phyloP scores from a whole-genome alignment of 2,113 vertebrate species.

The Periophthalmodon schlosseri region DNA sequence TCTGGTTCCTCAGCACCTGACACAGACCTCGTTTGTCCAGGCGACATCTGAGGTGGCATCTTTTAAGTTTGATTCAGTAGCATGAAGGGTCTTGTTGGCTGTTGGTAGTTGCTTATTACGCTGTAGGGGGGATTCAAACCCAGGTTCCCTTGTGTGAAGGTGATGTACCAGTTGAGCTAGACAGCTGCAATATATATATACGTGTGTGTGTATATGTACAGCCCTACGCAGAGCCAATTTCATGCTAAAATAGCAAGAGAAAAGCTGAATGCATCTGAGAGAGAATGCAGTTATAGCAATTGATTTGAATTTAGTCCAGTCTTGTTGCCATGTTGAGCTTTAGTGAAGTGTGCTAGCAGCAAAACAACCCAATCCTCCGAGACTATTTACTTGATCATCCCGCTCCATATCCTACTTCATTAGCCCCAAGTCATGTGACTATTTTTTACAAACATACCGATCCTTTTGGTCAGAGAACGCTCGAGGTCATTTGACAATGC shows the following conservation, averaged over 20 bases:
- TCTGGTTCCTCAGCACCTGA: too few relatives aligned
- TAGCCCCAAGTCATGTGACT: conserved; percentile 17
- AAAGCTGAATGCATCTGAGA: conserved; percentile 8
- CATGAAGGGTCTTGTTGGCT: too few relatives aligned
- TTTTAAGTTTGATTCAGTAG: too few relatives aligned
- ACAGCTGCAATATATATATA: too few relatives aligned
- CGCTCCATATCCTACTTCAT: conserved; percentile 36
- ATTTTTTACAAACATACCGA: conserved; percentile 49
- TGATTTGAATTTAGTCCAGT: conserved; percentile 46
- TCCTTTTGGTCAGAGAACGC: conserved; percentile 37
- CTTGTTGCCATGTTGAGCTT: conserved; percentile 31
- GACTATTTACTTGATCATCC: conserved; percentile 33
- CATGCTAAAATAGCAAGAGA: conserved; percentile 10
- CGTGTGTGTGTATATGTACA: too few relatives aligned
- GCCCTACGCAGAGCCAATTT: background rate
- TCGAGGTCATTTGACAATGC: conserved; percentile 31
- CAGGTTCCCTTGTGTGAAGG: too few relatives aligned
- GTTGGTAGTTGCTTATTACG: too few relatives aligned
- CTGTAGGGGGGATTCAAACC: too few relatives aligned
- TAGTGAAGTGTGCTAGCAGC: conserved; percentile 2
- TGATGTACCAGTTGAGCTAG: too few relatives aligned
- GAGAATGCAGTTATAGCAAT: conserved; percentile 18
- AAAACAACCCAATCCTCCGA: conserved; percentile 13
- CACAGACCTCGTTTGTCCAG: too few relatives aligned
- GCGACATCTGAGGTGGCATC: too few relatives aligned